Evolutionary conservation across 2,113 vertebrate genomes (phyloP).

Genomic region (Caranx melampygus): DNA sequence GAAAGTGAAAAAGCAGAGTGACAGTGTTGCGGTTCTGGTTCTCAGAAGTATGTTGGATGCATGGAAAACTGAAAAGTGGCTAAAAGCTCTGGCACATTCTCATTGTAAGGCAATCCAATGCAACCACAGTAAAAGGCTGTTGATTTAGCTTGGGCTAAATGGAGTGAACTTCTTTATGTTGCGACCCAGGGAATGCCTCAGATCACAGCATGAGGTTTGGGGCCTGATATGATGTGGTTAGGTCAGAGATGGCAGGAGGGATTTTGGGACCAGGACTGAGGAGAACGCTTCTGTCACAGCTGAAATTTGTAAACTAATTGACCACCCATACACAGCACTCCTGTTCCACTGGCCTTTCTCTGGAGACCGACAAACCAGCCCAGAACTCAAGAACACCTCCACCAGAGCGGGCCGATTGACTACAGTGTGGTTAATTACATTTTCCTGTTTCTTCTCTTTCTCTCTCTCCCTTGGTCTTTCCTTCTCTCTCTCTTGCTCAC

Average conservation of each 20-base stretch:
- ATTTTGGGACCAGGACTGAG: constrained; percentile 47
- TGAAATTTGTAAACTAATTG: constrained; percentile 83
- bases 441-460: constrained; percentile 40
- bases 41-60: constrained; percentile 21
- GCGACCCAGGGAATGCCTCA: constrained; percentile 72
- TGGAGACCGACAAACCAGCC: constrained; percentile 60
- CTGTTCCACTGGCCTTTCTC: constrained; percentile 65
- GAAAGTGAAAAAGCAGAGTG: constrained; percentile 51
- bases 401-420: constrained; percentile 49
- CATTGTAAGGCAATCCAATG: constrained; percentile 50
- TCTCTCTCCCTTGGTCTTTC: no score
- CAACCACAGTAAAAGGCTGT: constrained; percentile 68
- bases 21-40: constrained; percentile 51
- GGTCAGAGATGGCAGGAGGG: constrained; percentile 56
- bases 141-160: constrained; percentile 72
- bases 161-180: constrained; percentile 69
- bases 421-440: constrained; percentile 79
- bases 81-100: constrained; percentile 47
- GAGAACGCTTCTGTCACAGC: constrained; percentile 74
- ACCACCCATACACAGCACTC: constrained; percentile 79
- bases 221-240: constrained; percentile 75
- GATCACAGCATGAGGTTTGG: constrained; percentile 76
- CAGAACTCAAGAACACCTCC: constrained; percentile 63
- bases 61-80: constrained; percentile 60
- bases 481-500: constrained; percentile 49